Conservation (phyloP, 1,140 invertebrate species). For the Brachystomella parvula region DNA sequence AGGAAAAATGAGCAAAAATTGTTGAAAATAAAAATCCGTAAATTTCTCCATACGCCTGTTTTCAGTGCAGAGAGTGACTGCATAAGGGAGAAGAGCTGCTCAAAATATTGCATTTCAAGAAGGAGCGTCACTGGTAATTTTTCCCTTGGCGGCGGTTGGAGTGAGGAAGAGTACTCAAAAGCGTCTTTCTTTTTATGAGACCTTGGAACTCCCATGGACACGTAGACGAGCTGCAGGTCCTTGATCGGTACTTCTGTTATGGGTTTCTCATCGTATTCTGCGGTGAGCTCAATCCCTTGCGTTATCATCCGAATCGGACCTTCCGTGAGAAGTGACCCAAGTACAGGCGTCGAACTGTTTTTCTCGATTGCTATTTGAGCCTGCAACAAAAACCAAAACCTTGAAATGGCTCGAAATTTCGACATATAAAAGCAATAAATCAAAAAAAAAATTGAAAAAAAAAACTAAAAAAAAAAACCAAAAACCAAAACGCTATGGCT, state of each 20-base stretch:
- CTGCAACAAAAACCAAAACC: slow-evolving; percentile 8
- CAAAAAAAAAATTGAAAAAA: no score
- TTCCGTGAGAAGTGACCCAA: slow-evolving; percentile 61
- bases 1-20: slow-evolving; percentile 11
- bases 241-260: slow-evolving; percentile 84
- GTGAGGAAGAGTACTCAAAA: slow-evolving; percentile 63
- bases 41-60: slow-evolving; percentile 51
- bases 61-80: slow-evolving; percentile 78
- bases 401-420: no score
- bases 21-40: neutral
- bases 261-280: slow-evolving; percentile 87
- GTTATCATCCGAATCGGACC: slow-evolving; percentile 84
- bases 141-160: slow-evolving; percentile 69
- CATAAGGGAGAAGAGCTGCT: slow-evolving; percentile 80
- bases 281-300: slow-evolving; percentile 82
- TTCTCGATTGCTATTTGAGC: slow-evolving; percentile 26
- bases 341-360: slow-evolving; percentile 41
- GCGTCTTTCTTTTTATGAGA: slow-evolving; percentile 55
- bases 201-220: slow-evolving; percentile 72
- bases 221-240: slow-evolving; percentile 73
- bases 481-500: no score
- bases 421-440: neutral
- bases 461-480: no score
- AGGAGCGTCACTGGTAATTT: slow-evolving; percentile 75
- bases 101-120: slow-evolving; percentile 76